These are phyloP conservation scores for Synergus umbraculus DNA, from an alignment of 2,888 invertebrate genomes.

Conservation along the genomic window DNA sequence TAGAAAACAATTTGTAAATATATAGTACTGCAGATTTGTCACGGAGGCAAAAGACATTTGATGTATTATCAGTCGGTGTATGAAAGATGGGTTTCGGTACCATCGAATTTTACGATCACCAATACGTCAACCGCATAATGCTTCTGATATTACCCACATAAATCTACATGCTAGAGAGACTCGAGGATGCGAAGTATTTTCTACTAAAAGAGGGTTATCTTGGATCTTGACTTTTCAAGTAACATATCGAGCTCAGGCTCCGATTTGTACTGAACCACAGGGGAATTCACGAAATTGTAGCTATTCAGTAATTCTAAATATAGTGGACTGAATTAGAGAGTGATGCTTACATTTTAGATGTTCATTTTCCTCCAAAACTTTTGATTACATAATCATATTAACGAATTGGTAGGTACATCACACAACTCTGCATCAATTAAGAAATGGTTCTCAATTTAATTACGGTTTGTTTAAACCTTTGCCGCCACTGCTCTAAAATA, in stretches of 20 bases:
- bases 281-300: constrained; percentile 25
- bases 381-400: too few species aligned
- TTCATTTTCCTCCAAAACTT: not conserved
- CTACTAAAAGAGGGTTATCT: constrained; percentile 19
- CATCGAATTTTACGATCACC: constrained; percentile 61
- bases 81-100: constrained; percentile 52
- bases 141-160: constrained; percentile 66
- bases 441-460: too few species aligned
- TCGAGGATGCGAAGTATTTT: constrained; percentile 47
- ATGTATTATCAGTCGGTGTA: constrained; percentile 56
- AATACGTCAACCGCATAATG: constrained; percentile 65
- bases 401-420: too few species aligned
- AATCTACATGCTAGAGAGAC: constrained; percentile 63
- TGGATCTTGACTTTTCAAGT: constrained; percentile 32
- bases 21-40: not conserved
- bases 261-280: constrained; percentile 12
- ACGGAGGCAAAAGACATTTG: constrained; percentile 37
- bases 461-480: too few species aligned
- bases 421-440: too few species aligned
- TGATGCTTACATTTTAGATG: not conserved
- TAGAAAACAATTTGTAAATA: not conserved
- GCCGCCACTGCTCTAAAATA: too few species aligned
- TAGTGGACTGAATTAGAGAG: not conserved
- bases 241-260: not conserved
- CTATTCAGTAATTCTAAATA: constrained; percentile 27